Conservation (phyloP, 92 coral and sea anemone genomes). For the Zoanthus sansibaricus region DNA sequence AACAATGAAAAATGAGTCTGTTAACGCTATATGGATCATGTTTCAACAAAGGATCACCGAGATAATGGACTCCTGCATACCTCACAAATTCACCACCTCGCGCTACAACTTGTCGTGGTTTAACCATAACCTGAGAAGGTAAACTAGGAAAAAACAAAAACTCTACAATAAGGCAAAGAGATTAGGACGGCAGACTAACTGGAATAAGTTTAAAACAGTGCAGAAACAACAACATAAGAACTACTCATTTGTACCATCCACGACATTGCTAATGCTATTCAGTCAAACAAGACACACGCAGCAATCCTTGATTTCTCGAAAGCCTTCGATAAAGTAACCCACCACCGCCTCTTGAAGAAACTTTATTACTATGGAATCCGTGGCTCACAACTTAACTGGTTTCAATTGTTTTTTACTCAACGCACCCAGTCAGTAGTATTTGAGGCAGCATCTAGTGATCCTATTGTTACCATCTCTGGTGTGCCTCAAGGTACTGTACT, state of each 20-base stretch:
- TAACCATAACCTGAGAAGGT: constrained; percentile 31
- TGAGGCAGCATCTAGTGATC: neutral
- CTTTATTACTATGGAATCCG: constrained; percentile 35
- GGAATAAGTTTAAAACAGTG: too few relatives aligned
- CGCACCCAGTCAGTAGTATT: constrained; percentile 2
- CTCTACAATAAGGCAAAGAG: too few relatives aligned
- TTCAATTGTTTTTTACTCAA: constrained; percentile 31
- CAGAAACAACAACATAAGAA: constrained; percentile 11
- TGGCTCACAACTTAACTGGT: constrained; percentile 44
- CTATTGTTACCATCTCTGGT: neutral
- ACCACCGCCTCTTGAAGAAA: constrained; percentile 29
- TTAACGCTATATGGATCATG: neutral
- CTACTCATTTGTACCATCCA: constrained; percentile 42
- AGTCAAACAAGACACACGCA: constrained; percentile 20
- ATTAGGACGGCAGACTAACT: too few relatives aligned
- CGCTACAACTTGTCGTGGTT: constrained; percentile 37
- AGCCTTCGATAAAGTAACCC: constrained; percentile 34
- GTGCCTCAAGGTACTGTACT: constrained; percentile 41
- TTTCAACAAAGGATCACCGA: neutral
- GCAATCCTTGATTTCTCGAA: constrained; percentile 54
- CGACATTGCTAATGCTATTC: constrained; percentile 46
- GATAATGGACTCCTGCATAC: constrained; percentile 35
- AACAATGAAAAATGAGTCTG: constrained; percentile 22
- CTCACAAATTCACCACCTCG: constrained; percentile 36
- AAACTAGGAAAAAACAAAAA: constrained; percentile 7